Percentiles rank a stretch among this genome's conserved stretches.
phyloP scores from a whole-genome alignment of 1,140 invertebrate species.

The Holotrichia oblita region DNA sequence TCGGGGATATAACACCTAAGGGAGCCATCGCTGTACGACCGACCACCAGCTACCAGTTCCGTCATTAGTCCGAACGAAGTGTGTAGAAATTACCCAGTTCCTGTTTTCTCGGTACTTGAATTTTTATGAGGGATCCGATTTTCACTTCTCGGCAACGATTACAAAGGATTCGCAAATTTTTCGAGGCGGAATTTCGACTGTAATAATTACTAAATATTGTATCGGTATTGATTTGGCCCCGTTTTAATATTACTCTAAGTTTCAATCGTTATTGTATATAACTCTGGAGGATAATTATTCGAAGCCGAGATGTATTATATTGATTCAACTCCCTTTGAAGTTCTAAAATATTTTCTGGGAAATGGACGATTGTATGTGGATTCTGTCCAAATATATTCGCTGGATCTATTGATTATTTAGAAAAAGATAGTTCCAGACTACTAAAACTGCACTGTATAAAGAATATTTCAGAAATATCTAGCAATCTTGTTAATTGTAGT shows the following conservation, averaged over 20 bases:
- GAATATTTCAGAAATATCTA: too few species aligned
- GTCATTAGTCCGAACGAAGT: constrained; percentile 47
- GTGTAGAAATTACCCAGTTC: constrained; percentile 38
- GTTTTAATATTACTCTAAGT: background rate
- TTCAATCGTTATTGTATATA: too few species aligned
- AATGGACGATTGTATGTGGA: too few species aligned
- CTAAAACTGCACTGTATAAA: too few species aligned
- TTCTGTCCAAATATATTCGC: too few species aligned
- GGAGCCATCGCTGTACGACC: constrained; percentile 46
- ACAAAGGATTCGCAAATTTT: background rate
- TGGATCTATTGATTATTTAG: too few species aligned
- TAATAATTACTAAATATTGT: constrained; percentile 1
- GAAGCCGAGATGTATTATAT: too few species aligned
- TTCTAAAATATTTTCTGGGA: too few species aligned
- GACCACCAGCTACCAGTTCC: constrained; percentile 46
- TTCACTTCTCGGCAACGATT: background rate
- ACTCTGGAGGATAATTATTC: too few species aligned
- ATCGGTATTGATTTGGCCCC: background rate
- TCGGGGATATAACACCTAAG: constrained; percentile 47
- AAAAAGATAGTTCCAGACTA: too few species aligned
- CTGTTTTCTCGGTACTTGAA: constrained; percentile 37
- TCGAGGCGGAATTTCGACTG: background rate
- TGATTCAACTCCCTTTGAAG: too few species aligned
- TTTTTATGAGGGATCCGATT: constrained; percentile 37
- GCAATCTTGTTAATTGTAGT: too few species aligned